Conservation (phyloP, 2,113 vertebrate species). For the Grammatotria lemairii region DNA sequence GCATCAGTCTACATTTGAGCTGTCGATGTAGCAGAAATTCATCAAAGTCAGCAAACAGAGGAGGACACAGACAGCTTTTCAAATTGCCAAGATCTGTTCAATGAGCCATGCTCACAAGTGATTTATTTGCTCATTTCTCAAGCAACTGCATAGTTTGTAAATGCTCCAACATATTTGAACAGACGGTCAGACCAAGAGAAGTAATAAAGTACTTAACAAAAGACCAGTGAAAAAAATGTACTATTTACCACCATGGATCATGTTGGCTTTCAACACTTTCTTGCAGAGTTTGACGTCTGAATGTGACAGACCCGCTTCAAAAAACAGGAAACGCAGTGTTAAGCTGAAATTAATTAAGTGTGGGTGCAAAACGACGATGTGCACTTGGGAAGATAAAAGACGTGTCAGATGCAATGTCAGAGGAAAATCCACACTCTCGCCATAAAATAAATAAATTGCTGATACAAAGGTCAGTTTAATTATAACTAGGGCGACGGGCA, state of each 20-base stretch:
- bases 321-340: background rate
- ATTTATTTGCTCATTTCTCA: constrained; percentile 51
- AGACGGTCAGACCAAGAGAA: background rate
- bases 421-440: background rate
- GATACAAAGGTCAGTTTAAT: background rate
- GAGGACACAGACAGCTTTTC: constrained; percentile 32
- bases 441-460: background rate
- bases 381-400: background rate
- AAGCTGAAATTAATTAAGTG: background rate
- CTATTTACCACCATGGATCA: background rate
- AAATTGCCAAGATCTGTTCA: constrained; percentile 53
- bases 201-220: background rate
- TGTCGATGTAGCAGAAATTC: constrained; percentile 56
- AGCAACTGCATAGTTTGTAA: constrained; percentile 21
- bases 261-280: background rate
- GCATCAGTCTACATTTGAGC: constrained; percentile 47
- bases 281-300: background rate
- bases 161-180: constrained; percentile 7
- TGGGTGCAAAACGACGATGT: background rate
- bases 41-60: constrained; percentile 61
- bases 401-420: background rate
- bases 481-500: background rate
- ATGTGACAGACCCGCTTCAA: background rate
- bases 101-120: constrained; percentile 54
- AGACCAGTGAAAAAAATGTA: background rate